phyloP scores from a whole-genome alignment of 2,888 invertebrate species.

The Caenorhabditis zanzibari region DNA sequence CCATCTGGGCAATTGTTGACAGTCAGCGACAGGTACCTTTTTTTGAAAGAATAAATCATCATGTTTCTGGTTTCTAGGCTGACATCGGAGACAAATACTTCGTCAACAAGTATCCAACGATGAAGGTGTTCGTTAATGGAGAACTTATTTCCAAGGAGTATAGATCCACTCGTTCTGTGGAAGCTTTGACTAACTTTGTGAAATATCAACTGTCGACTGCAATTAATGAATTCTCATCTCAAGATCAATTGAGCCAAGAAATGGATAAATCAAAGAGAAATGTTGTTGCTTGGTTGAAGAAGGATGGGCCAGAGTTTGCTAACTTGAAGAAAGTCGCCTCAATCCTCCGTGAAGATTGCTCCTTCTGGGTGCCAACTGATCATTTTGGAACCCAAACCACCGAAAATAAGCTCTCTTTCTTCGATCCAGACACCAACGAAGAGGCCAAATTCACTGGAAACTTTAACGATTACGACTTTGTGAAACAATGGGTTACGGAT shows the following conservation, averaged over 20 bases:
- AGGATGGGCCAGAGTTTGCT: conserved; percentile 75
- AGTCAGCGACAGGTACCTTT: conserved; percentile 75
- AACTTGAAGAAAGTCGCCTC: conserved; percentile 85
- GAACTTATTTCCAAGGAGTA: conserved; percentile 85
- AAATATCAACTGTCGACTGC: conserved; percentile 93
- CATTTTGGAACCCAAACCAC: conserved; percentile 69
- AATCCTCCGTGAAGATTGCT: conserved; percentile 95
- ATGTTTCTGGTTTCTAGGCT: conserved; percentile 72
- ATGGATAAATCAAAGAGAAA: conserved; percentile 80
- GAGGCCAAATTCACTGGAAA: conserved; percentile 81
- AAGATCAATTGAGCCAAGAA: conserved; percentile 74
- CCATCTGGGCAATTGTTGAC: conserved; percentile 82
- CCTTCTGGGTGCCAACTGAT: conserved; percentile 95
- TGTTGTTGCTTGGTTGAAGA: conserved; percentile 77
- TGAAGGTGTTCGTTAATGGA: conserved; percentile 90
- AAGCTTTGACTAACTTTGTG: conserved; percentile 93
- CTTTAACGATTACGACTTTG: conserved; percentile 87
- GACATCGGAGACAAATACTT: conserved; percentile 94
- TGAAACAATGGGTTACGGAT: conserved; percentile 92
- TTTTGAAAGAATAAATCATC: not conserved
- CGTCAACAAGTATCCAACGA: conserved; percentile 95
- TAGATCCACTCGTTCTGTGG: conserved; percentile 88
- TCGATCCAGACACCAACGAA: conserved; percentile 79
- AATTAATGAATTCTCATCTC: conserved; percentile 88
- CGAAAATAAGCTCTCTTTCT: conserved; percentile 76